Evolutionary conservation across 2,888 invertebrate genomes (phyloP).

Genomic region (Drosophila tanythrix): DNA sequence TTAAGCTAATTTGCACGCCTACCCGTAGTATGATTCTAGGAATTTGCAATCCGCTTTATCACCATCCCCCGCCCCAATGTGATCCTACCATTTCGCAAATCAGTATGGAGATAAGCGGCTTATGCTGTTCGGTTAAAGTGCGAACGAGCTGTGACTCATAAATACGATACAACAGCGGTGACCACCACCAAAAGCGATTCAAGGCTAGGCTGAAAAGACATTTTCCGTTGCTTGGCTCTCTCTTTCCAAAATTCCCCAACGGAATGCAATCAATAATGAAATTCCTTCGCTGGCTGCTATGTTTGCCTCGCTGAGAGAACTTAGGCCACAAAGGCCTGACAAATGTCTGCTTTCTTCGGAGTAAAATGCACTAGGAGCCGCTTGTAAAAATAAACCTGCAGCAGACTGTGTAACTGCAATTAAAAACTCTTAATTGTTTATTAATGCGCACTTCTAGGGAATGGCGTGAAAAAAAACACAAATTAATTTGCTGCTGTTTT

Average conservation of each 20-base stretch:
- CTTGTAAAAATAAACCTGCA: slow-evolving; percentile 8
- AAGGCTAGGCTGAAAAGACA: not conserved
- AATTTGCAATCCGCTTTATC: slow-evolving; percentile 35
- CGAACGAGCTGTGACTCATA: slow-evolving; percentile 39
- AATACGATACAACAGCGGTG: slow-evolving; percentile 25
- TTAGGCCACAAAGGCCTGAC: not conserved
- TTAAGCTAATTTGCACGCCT: slow-evolving; percentile 44
- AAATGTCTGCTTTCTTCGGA: not conserved
- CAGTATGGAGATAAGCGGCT: slow-evolving; percentile 46
- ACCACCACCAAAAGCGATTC: not conserved
- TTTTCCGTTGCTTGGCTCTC: not conserved
- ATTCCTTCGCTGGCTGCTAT: slow-evolving; percentile 1
- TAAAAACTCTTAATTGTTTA: slow-evolving; percentile 75
- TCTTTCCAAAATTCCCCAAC: slow-evolving; percentile 1
- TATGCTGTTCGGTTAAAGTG: slow-evolving; percentile 48
- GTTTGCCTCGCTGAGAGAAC: not conserved
- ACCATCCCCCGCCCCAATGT: not conserved
- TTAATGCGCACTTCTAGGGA: slow-evolving; percentile 70
- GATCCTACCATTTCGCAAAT: not conserved
- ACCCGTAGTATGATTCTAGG: slow-evolving; percentile 23
- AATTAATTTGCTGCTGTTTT: slow-evolving; percentile 77
- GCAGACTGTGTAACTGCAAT: slow-evolving; percentile 47
- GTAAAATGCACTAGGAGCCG: slow-evolving; percentile 1
- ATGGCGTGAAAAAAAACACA: slow-evolving; percentile 58
- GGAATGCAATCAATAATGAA: slow-evolving; percentile 16